Conservation (phyloP, 2,888 invertebrate species). For the Scotopteryx bipunctaria region DNA sequence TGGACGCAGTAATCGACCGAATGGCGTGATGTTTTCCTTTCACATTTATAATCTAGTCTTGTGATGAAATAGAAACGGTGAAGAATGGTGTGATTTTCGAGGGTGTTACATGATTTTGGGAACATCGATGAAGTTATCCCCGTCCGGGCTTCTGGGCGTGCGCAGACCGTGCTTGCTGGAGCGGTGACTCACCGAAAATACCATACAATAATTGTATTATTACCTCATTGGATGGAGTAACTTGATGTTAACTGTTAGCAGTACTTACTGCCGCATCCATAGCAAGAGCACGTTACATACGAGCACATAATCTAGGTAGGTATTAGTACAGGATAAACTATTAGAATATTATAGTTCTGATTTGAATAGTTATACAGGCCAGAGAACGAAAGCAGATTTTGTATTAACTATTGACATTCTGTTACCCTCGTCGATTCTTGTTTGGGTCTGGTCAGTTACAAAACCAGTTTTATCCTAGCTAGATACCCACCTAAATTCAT, state of each 20-base stretch:
- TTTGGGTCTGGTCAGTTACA: conserved; percentile 14
- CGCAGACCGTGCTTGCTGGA: conserved; percentile 46
- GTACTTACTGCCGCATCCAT: background rate
- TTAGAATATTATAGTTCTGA: background rate
- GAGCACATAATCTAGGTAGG: background rate
- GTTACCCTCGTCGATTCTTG: conserved; percentile 10
- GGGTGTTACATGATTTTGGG: conserved; percentile 36
- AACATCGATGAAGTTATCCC: conserved; percentile 61
- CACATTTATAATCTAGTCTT: conserved; percentile 40
- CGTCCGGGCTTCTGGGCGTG: conserved; percentile 58
- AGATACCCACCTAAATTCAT: background rate
- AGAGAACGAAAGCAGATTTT: background rate
- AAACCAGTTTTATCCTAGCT: conserved; percentile 9
- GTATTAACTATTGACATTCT: background rate
- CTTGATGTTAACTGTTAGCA: background rate
- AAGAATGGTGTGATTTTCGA: conserved; percentile 25
- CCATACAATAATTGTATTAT: conserved; percentile 26
- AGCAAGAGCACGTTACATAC: background rate
- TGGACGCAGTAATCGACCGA: conserved; percentile 31
- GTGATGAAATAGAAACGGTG: conserved; percentile 33
- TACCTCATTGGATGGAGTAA: conserved; percentile 16
- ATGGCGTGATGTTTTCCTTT: conserved; percentile 46
- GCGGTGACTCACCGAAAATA: conserved; percentile 41
- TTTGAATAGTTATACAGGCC: background rate
- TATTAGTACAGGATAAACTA: background rate